A percentile compares a stretch with the other conserved stretches of the same genome.
These are phyloP conservation scores for Noctua janthe DNA, from an alignment of 2,888 invertebrate species.

Conservation along the genomic window DNA sequence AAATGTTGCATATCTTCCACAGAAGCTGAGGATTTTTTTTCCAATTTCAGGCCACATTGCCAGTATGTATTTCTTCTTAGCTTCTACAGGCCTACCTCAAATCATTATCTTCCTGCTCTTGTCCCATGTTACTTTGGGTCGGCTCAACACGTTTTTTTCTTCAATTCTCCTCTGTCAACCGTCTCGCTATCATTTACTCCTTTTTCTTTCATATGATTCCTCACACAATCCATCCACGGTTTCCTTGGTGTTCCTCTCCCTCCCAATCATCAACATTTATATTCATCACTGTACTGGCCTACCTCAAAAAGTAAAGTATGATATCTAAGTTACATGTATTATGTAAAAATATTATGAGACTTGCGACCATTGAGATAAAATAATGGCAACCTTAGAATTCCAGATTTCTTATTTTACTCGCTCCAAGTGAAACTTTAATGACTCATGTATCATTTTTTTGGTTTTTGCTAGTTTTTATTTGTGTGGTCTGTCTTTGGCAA, in stretches of 20 bases:
- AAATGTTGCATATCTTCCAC: neutral
- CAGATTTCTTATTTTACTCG: slow-evolving; percentile 13
- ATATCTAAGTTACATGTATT: neutral
- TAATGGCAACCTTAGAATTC: neutral
- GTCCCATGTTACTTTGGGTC: too few relatives aligned
- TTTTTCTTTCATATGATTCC: too few relatives aligned
- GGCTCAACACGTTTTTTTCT: too few relatives aligned
- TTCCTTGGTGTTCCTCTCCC: too few relatives aligned
- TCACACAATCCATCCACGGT: too few relatives aligned
- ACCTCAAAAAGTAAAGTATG: neutral
- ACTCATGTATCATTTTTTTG: neutral
- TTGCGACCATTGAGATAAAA: neutral
- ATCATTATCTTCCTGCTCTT: too few relatives aligned
- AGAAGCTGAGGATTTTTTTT: neutral
- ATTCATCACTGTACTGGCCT: neutral
- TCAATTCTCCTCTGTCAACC: too few relatives aligned
- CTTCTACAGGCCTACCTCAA: neutral
- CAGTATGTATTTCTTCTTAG: neutral
- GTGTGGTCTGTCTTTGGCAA: neutral
- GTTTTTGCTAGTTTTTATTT: neutral
- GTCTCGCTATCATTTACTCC: too few relatives aligned
- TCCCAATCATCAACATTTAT: too few relatives aligned
- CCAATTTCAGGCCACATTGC: too few relatives aligned
- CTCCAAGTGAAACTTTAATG: slow-evolving; percentile 11
- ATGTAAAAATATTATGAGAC: slow-evolving; percentile 20